phyloP scores from a whole-genome alignment of 2,797 vertebrate species.

The Remorina albescens region DNA sequence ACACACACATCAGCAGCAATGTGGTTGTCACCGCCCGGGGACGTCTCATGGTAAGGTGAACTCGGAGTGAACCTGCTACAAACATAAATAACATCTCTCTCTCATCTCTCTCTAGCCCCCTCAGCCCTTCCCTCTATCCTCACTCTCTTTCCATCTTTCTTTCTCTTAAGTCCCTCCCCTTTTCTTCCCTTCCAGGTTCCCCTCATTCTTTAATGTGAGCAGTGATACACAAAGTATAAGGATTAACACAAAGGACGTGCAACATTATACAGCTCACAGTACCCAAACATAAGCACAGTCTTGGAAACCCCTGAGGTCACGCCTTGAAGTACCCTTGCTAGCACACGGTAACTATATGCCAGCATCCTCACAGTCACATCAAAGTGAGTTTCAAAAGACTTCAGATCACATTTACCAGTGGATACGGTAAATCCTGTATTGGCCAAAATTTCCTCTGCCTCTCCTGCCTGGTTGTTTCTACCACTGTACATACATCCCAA shows the following conservation, averaged over 20 bases:
- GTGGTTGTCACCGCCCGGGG: conserved; percentile 81
- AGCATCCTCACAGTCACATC: conserved; percentile 54
- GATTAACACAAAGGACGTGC: conserved; percentile 49
- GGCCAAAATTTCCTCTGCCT: conserved; percentile 27
- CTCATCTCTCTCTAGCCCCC: conserved; percentile 67
- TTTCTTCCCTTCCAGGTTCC: conserved; percentile 46
- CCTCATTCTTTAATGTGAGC: conserved; percentile 56
- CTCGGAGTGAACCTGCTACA: conserved; percentile 86
- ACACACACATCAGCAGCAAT: conserved; percentile 62
- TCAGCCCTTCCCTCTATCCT: conserved; percentile 53
- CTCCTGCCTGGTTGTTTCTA: conserved; percentile 29
- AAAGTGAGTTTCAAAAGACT: conserved; percentile 62
- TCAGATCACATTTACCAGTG: conserved; percentile 51
- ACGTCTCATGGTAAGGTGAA: conserved; percentile 87
- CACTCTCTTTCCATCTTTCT: conserved; percentile 46
- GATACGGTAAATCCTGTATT: conserved; percentile 53
- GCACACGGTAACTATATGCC: conserved; percentile 23
- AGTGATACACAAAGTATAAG: conserved; percentile 42
- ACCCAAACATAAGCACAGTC: conserved; percentile 40
- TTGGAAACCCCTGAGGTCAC: conserved; percentile 62
- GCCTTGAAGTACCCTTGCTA: conserved; percentile 45
- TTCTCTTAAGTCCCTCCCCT: conserved; percentile 41
- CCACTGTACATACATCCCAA: conserved; percentile 8
- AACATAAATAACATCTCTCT: conserved; percentile 85
- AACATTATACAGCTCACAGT: conserved; percentile 13